These are phyloP conservation scores for Papilio elwesi DNA, from an alignment of 2,888 invertebrate species.

Conservation along the genomic window DNA sequence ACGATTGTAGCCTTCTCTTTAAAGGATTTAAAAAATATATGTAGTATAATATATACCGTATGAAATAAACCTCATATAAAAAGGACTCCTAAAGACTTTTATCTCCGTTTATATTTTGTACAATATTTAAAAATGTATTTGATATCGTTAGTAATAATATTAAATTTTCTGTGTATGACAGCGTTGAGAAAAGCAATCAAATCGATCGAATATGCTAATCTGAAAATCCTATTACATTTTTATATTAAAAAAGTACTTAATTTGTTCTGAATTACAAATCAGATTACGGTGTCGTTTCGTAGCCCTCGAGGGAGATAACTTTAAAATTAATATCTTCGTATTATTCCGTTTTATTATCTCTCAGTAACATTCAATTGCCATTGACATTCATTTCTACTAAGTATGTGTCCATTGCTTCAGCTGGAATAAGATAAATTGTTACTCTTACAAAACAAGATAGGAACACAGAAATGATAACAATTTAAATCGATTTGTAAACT, in stretches of 20 bases:
- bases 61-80: too few relatives aligned
- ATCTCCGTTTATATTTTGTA: too few relatives aligned
- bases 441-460: too few relatives aligned
- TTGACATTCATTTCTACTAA: neutral
- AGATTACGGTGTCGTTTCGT: constrained; percentile 23
- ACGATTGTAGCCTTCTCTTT: too few relatives aligned
- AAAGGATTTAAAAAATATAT: too few relatives aligned
- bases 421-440: too few relatives aligned
- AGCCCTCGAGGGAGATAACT: constrained; percentile 29
- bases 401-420: neutral
- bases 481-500: too few relatives aligned
- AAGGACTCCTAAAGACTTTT: too few relatives aligned
- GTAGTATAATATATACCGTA: too few relatives aligned
- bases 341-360: neutral
- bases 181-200: neutral
- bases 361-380: neutral
- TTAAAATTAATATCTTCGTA: constrained; percentile 24
- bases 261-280: constrained; percentile 35
- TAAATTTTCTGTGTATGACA: constrained; percentile 8
- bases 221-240: constrained; percentile 17
- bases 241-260: constrained; percentile 20
- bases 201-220: constrained; percentile 11
- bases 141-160: neutral
- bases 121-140: neutral
- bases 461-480: too few relatives aligned